Evolutionary conservation across 2,113 vertebrate species (phyloP).

Genomic region (Rhombomys opimus): DNA sequence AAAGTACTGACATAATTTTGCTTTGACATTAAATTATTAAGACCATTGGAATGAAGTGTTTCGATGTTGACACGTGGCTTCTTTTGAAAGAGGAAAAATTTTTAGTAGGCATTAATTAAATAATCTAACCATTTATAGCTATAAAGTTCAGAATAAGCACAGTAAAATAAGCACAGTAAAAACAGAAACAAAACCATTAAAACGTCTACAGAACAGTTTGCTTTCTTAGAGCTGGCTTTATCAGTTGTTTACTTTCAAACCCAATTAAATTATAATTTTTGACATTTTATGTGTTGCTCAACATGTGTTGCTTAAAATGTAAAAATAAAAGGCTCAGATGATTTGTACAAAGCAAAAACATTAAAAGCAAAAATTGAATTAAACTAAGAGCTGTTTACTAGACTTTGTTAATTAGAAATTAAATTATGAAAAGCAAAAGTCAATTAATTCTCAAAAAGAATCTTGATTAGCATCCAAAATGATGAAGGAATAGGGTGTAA

Average conservation of each 20-base stretch:
- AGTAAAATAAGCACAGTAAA: constrained; percentile 77
- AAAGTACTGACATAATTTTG: constrained; percentile 59
- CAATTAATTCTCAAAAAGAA: constrained; percentile 67
- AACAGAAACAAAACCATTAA: constrained; percentile 77
- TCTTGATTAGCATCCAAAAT: constrained; percentile 64
- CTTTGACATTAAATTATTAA: constrained; percentile 56
- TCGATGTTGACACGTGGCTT: constrained; percentile 79
- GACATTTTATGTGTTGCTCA: constrained; percentile 70
- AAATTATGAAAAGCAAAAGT: constrained; percentile 64
- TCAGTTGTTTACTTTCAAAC: constrained; percentile 75
- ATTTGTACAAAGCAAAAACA: constrained; percentile 75
- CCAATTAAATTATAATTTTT: constrained; percentile 70
- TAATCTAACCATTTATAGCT: constrained; percentile 78
- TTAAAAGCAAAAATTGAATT: constrained; percentile 75
- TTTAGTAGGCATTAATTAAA: constrained; percentile 82
- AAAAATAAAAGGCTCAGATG: constrained; percentile 72
- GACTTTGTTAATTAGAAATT: constrained; percentile 65
- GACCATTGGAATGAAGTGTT: constrained; percentile 57
- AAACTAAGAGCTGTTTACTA: constrained; percentile 57
- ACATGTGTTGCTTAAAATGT: constrained; percentile 69
- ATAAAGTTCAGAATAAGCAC: constrained; percentile 78
- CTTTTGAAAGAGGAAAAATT: constrained; percentile 79
- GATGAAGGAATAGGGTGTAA: constrained; percentile 56
- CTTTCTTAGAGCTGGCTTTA: constrained; percentile 70
- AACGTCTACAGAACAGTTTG: constrained; percentile 68